Evolutionary conservation across 2,888 invertebrate species (phyloP).

Genomic region (Steinernema scapterisci): DNA sequence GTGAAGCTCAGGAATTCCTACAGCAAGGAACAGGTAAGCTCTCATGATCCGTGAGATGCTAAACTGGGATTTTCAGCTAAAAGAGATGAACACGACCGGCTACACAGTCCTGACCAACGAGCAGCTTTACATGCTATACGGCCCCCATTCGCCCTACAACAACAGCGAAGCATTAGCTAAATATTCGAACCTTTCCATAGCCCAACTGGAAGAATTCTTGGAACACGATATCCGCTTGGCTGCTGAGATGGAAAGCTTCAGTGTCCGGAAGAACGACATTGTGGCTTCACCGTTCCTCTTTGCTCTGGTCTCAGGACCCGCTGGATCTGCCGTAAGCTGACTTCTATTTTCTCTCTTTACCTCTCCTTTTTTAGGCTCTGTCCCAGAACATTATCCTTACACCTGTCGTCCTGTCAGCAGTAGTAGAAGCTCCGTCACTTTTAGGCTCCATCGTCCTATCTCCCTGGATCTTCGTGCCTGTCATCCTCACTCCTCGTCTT

Average conservation of each 20-base stretch:
- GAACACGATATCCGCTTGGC: slow-evolving; percentile 47
- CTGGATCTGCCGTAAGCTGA: slow-evolving; percentile 4
- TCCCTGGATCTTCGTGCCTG: slow-evolving; percentile 52
- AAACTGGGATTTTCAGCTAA: slow-evolving; percentile 36
- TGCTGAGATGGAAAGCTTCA: slow-evolving; percentile 32
- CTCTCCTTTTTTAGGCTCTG: background rate
- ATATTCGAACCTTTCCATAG: slow-evolving; percentile 34
- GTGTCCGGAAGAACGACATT: slow-evolving; percentile 40
- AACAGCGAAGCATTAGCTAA: slow-evolving; percentile 42
- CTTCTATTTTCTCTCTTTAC: background rate
- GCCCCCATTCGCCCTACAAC: slow-evolving; percentile 49
- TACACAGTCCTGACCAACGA: slow-evolving; percentile 45
- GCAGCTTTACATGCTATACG: slow-evolving; percentile 50
- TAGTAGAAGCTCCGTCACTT: slow-evolving; percentile 37
- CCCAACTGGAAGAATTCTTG: slow-evolving; percentile 42
- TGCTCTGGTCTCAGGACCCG: slow-evolving; percentile 36
- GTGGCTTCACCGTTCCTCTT: slow-evolving; percentile 38
- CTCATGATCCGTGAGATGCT: background rate
- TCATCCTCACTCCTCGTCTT: slow-evolving; percentile 51
- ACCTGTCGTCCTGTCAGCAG: slow-evolving; percentile 33
- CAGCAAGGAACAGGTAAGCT: slow-evolving; percentile 39
- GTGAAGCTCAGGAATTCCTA: slow-evolving; percentile 36
- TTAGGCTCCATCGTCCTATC: slow-evolving; percentile 33
- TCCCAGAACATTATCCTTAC: slow-evolving; percentile 44
- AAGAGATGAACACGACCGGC: slow-evolving; percentile 50